Evolutionary conservation across 2,888 invertebrate genomes (phyloP).

Genomic region (Oscheius sp.): DNA sequence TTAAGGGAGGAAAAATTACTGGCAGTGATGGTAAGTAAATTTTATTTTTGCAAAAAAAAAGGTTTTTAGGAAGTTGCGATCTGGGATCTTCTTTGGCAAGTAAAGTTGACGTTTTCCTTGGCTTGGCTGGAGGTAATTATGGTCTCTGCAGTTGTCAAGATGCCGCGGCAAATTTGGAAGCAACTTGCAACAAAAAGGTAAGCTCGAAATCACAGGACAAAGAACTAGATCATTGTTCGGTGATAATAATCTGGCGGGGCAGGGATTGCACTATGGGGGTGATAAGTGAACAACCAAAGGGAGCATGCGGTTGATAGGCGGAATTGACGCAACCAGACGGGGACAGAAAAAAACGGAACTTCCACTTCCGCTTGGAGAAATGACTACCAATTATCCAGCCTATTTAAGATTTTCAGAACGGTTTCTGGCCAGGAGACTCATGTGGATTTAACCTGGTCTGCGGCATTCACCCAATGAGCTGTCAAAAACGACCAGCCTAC

Average conservation of each 20-base stretch:
- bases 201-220: background rate
- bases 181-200: conserved; percentile 62
- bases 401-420: conserved; percentile 38
- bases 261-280: background rate
- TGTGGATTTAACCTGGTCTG: conserved; percentile 50
- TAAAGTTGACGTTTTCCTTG: conserved; percentile 64
- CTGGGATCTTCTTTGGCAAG: conserved; percentile 55
- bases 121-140: conserved; percentile 67
- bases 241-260: background rate
- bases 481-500: conserved; percentile 37
- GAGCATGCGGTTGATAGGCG: too few relatives aligned
- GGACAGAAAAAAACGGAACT: background rate
- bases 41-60: background rate
- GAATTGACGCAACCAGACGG: background rate
- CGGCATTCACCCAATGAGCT: conserved; percentile 37
- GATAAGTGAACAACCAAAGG: too few relatives aligned
- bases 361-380: too few relatives aligned
- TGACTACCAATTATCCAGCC: background rate
- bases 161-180: conserved; percentile 48
- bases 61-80: conserved; percentile 48
- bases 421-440: conserved; percentile 59
- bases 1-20: conserved; percentile 55
- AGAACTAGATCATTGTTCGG: conserved; percentile 1
- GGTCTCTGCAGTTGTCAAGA: conserved; percentile 67
- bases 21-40: conserved; percentile 42